Evolutionary conservation across 2,888 invertebrate species (phyloP).

Genomic region (Caenorhabditis virilis): DNA sequence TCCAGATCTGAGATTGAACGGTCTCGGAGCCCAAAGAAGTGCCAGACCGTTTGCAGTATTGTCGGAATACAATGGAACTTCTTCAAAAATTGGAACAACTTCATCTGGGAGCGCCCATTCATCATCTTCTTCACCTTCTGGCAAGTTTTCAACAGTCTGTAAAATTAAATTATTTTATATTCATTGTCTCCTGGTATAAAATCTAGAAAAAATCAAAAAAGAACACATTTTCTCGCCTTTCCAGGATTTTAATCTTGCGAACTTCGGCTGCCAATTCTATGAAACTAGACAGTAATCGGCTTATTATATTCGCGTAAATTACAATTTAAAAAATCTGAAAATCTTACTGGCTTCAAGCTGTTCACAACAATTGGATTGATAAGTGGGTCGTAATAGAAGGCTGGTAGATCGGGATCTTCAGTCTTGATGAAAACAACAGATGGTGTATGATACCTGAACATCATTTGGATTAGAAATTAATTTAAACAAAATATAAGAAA

Average conservation of each 20-base stretch:
- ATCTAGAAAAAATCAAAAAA: constrained; percentile 16
- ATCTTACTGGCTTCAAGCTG: constrained; percentile 74
- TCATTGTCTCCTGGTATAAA: constrained; percentile 14
- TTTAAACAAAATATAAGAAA: background rate
- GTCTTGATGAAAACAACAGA: constrained; percentile 99
- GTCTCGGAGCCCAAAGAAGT: constrained; percentile 82
- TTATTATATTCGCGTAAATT: constrained; percentile 15
- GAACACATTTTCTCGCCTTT: constrained; percentile 32
- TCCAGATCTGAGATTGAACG: constrained; percentile 94
- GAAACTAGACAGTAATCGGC: constrained; percentile 15
- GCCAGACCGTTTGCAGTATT: constrained; percentile 87
- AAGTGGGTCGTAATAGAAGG: constrained; percentile 98
- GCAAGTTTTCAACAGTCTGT: constrained; percentile 77
- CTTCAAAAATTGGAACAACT: constrained; percentile 83
- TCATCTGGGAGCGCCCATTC: constrained; percentile 89
- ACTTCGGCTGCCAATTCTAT: constrained; percentile 30
- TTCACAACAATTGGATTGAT: constrained; percentile 98
- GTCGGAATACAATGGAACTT: constrained; percentile 91
- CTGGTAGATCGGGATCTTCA: constrained; percentile 98
- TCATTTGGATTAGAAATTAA: constrained; percentile 1
- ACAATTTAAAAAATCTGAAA: background rate
- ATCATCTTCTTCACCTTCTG: constrained; percentile 82
- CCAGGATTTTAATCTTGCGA: constrained; percentile 24
- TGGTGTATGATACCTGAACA: constrained; percentile 91
- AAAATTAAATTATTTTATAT: constrained; percentile 21